phyloP scores from a whole-genome alignment of 2,113 vertebrate genomes.

The Syngnathus typhle region DNA sequence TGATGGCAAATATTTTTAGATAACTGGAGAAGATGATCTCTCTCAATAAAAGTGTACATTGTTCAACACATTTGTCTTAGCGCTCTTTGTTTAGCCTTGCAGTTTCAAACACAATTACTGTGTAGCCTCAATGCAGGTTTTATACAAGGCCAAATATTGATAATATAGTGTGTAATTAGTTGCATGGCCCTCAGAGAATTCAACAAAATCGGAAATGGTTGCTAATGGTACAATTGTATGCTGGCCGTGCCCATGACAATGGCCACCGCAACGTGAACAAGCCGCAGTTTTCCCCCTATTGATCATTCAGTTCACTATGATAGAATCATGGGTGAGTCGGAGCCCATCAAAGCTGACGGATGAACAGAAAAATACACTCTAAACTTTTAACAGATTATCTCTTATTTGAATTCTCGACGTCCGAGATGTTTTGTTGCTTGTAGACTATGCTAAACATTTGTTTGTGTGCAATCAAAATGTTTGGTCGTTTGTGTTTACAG shows the following conservation, averaged over 20 bases:
- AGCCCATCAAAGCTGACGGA: background rate
- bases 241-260: background rate
- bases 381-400: no score
- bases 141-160: background rate
- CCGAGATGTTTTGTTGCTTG: no score
- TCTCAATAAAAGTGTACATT: conserved; percentile 82
- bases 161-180: background rate
- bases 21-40: conserved; percentile 75
- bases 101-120: no score
- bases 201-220: background rate
- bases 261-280: background rate
- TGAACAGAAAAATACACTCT: no score
- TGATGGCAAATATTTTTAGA: conserved; percentile 85
- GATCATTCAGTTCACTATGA: background rate
- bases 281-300: no score
- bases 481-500: background rate
- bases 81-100: background rate
- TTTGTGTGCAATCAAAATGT: conserved; percentile 10
- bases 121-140: background rate
- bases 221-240: background rate
- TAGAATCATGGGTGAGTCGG: no score
- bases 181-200: background rate
- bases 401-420: no score
- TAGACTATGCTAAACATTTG: background rate
- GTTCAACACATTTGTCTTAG: conserved; percentile 2